Base-by-base conservation (phyloP, 2,888 invertebrate species). In the Diogma glabrata region DNA sequence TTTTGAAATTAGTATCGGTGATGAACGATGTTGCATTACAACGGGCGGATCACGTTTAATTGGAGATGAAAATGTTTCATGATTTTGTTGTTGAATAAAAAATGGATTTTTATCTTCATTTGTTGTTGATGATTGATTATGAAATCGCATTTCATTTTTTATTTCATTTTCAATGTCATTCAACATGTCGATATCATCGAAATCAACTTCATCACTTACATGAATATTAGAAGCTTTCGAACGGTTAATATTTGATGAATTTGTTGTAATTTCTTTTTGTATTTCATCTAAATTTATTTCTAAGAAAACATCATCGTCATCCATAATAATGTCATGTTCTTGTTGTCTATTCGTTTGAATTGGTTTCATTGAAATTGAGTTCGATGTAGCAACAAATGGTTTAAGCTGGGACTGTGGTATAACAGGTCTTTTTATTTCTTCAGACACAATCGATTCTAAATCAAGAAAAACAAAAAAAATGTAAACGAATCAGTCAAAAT, bases 91-190 rank as follows among this genome's bases (percentile, higher is more conserved):
- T n/a, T n/a, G n/a, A n/a, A n/a, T n/a, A n/a, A n/a, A n/a, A n/a
- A n/a, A n/a, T n/a, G n/a, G n/a, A n/a, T n/a, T n/a, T n/a, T n/a
- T n/a, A n/a, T n/a, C n/a, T n/a, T n/a, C n/a, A n/a, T 23, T 26
- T 26, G 22, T n/a, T 8, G 14, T 24, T 10, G 2, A 47, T 22
- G 6, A 24, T 24, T 14, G n/a, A n/a, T n/a, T n/a, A n/a, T n/a
- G n/a, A n/a, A n/a, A n/a, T n/a, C n/a, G n/a, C n/a, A n/a, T n/a
- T n/a, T 46, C 50, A 22, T 46, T 24, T 19, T 46, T 22, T 5
- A 51, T 51, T 28, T 51, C 23, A 51, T 47, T 46, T 23, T 46
- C 47, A 8, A 51, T 46, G 10, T 47, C 46, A 33, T 45, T 22
- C 24, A 51, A 4, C 3, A 43, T 12, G 28, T 48, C 50, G 30